Evolutionary conservation across 2,113 vertebrate species (phyloP), one percentile per base, ranked within the genome.

Genomic region (Galemys pyrenaicus): DNA sequence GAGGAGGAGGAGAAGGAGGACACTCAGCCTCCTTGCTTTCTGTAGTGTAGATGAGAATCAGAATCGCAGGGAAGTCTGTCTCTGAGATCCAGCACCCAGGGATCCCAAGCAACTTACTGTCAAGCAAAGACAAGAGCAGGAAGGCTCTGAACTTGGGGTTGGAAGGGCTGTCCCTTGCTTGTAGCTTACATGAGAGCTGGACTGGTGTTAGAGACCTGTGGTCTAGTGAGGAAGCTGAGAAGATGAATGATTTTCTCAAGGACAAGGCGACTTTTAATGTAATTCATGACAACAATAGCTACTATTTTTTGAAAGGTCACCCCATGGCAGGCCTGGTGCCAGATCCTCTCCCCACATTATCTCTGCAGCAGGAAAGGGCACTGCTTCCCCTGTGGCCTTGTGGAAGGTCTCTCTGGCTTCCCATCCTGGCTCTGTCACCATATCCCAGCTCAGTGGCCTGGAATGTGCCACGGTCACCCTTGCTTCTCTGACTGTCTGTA

Each of bases 211-310:
- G 68, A 94, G 78, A 46, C 51, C 8, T 26, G 16, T n/a, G 26
- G 78, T 79, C 62, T 88, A 92, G 46, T 64, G 62, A 81, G 28
- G 54, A 77, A 71, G 82, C 4, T 39, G 26, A 58, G 86, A 93
- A 75, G 49, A 90, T 68, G 19, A 82, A 84, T 32, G 64, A 65
- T 75, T 87, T 96, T 86, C 64, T 91, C 51, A 75, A 81, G 85
- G 81, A 46, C 30, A 65, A 87, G 28, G 35, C 1, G 3, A 28
- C 64, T 88, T 91, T 86, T 71, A 56, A 62, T 82, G 41, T 44
- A 82, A 78, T 24, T 87, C 32, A 4, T 56, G 73, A 82, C 74
- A 91, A 74, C 35, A n/a, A 81, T 46, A 64, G 35, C 56, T 81
- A 68, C 54, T 37, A 13, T 83, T 68, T 81, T 80, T 86, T 35